phyloP scores from a whole-genome alignment of 2,797 vertebrate species.

The Cyclopterus lumpus region DNA sequence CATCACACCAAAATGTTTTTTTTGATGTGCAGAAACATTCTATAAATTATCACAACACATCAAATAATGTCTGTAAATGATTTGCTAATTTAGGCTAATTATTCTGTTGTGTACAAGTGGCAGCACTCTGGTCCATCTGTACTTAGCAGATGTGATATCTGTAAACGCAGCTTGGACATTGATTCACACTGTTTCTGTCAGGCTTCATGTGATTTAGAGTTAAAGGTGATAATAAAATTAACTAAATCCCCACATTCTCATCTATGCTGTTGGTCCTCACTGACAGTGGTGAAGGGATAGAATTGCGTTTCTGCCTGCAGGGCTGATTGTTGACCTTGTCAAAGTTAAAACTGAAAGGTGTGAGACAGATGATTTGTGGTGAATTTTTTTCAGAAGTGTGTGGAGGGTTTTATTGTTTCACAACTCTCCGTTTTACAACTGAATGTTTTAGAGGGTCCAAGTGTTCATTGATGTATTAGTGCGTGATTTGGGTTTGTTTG shows the following conservation, averaged over 20 bases:
- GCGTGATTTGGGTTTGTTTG: constrained; percentile 17
- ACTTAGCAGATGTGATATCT: constrained; percentile 9
- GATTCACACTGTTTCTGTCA: constrained; percentile 41
- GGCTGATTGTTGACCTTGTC: constrained; percentile 66
- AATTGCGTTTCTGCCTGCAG: constrained; percentile 34
- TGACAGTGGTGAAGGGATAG: constrained; percentile 46
- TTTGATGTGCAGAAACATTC: neutral
- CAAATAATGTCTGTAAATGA: neutral
- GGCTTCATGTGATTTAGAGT: constrained; percentile 65
- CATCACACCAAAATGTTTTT: neutral
- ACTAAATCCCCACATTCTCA: constrained; percentile 72
- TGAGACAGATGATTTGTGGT: constrained; percentile 52
- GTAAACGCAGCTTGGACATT: constrained; percentile 7
- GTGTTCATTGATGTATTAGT: neutral
- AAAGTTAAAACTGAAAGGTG: constrained; percentile 50
- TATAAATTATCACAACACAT: neutral
- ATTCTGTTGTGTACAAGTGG: neutral
- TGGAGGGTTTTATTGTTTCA: constrained; percentile 35
- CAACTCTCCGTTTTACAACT: neutral
- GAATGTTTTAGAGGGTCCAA: neutral
- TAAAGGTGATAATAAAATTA: constrained; percentile 62
- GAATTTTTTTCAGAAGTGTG: constrained; percentile 13
- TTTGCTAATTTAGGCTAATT: constrained; percentile 16
- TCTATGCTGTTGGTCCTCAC: constrained; percentile 59
- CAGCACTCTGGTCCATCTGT: constrained; percentile 21